Conservation (phyloP, 2,888 invertebrate genomes). For the Spicauda simplicius region DNA sequence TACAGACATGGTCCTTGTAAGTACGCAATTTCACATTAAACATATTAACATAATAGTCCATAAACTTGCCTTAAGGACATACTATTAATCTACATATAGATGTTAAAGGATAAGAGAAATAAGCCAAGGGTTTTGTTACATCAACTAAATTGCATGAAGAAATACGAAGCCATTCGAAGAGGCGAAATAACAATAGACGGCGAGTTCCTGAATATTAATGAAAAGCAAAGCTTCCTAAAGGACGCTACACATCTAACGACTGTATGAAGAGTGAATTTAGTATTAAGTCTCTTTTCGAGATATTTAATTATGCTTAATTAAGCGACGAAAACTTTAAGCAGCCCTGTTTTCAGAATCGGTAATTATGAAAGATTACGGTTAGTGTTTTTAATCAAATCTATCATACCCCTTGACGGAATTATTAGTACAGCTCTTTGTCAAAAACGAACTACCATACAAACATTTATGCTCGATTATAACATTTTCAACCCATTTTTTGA, state of each 20-base stretch:
- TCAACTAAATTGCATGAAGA: constrained; percentile 7
- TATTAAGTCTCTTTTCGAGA: no score
- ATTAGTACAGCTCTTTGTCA: no score
- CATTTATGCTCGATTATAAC: no score
- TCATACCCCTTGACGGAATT: no score
- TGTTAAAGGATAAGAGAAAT: background rate
- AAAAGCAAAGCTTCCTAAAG: constrained; percentile 1
- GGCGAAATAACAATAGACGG: constrained; percentile 2
- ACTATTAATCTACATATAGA: constrained; percentile 2
- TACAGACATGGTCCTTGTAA: background rate
- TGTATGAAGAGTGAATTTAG: background rate
- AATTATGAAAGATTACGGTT: no score
- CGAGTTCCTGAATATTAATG: constrained; percentile 2
- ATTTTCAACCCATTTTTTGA: no score
- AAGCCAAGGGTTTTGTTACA: constrained; percentile 6
- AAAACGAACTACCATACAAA: no score
- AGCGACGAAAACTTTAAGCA: no score
- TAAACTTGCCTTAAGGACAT: background rate
- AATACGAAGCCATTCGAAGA: background rate
- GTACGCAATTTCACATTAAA: no score
- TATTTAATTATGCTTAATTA: no score
- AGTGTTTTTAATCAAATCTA: no score
- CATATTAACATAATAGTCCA: background rate
- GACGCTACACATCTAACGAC: background rate
- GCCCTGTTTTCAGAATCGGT: no score